These are phyloP conservation scores for Noctua janthe DNA, from an alignment of 2,888 invertebrate genomes.

Conservation along the genomic window DNA sequence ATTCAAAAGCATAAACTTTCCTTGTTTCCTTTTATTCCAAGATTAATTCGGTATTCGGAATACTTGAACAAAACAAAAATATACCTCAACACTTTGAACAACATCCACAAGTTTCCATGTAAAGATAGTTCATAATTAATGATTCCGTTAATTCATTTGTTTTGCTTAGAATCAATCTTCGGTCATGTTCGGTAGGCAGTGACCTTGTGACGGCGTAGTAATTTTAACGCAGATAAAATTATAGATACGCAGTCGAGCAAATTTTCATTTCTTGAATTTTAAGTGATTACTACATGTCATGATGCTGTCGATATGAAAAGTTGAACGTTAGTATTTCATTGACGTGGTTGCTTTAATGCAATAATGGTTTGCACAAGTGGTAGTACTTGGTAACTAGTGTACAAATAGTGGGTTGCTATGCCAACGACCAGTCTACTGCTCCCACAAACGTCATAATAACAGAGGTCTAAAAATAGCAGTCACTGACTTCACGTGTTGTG, in stretches of 20 bases:
- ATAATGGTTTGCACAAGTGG: background rate
- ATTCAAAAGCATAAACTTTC: background rate
- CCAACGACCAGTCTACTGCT: slow-evolving; percentile 22
- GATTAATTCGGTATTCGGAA: background rate
- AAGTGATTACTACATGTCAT: background rate
- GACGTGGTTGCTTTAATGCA: background rate
- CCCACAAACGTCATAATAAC: slow-evolving; percentile 42
- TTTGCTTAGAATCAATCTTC: slow-evolving; percentile 57
- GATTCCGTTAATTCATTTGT: slow-evolving; percentile 47
- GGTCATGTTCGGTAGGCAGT: slow-evolving; percentile 46
- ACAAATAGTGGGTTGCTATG: slow-evolving; percentile 38
- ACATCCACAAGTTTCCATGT: slow-evolving; percentile 20
- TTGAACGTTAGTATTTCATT: slow-evolving; percentile 1
- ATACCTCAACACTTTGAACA: slow-evolving; percentile 11
- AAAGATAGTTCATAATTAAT: slow-evolving; percentile 51
- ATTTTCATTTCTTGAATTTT: slow-evolving; percentile 26
- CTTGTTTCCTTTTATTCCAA: slow-evolving; percentile 4
- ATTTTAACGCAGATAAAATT: slow-evolving; percentile 46
- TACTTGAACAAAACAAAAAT: slow-evolving; percentile 34
- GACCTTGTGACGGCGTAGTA: slow-evolving; percentile 60
- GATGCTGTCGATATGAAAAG: slow-evolving; percentile 7
- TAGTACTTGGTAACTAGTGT: background rate
- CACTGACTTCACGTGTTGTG: slow-evolving; percentile 5
- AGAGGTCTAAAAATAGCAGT: slow-evolving; percentile 32
- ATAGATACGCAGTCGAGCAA: slow-evolving; percentile 16